Conservation (phyloP, 2,888 invertebrate genomes). For the Polydrusus tereticollis region DNA sequence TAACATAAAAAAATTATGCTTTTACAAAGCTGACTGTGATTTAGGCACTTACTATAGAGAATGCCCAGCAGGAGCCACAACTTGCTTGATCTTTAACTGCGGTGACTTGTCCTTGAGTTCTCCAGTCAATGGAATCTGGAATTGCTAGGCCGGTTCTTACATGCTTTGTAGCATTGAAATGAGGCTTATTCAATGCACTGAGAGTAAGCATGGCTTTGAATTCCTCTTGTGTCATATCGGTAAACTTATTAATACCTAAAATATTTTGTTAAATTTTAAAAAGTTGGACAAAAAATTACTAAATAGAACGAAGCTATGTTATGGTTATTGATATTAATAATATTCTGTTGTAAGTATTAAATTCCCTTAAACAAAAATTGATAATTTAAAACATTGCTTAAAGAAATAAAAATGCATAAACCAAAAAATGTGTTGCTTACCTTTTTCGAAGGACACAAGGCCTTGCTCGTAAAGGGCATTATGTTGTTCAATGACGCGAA, state of each 20-base stretch:
- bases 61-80: conserved; percentile 55
- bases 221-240: conserved; percentile 52
- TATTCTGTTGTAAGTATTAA: too few species aligned
- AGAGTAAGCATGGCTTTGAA: conserved; percentile 36
- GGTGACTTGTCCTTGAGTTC: conserved; percentile 49
- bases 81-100: conserved; percentile 51
- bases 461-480: conserved; percentile 47
- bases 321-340: too few species aligned
- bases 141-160: conserved; percentile 2
- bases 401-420: neutral
- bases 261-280: neutral
- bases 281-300: neutral
- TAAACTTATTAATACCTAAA: conserved; percentile 49
- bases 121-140: conserved; percentile 44
- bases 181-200: neutral
- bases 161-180: neutral
- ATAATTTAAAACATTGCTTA: too few species aligned
- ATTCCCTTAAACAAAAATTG: too few species aligned
- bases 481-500: conserved; percentile 46
- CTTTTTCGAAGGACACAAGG: conserved; percentile 20
- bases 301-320: too few species aligned
- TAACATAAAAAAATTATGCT: neutral
- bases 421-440: conserved; percentile 18
- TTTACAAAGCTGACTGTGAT: neutral
- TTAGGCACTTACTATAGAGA: conserved; percentile 48